Conservation (phyloP, 2,797 vertebrate species). For the Falco novaeseelandiae region DNA sequence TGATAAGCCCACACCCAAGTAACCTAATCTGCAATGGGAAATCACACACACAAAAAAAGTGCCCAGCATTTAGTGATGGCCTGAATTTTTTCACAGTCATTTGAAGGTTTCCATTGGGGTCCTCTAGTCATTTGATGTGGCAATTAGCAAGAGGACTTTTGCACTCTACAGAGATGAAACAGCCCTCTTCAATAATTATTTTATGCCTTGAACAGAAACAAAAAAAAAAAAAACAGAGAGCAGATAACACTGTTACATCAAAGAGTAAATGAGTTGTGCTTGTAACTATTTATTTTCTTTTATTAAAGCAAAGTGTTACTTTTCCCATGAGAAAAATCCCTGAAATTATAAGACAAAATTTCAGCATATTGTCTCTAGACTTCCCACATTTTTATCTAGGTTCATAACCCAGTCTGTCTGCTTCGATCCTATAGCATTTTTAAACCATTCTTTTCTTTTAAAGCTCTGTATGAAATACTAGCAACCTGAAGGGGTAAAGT, state of each 20-base stretch:
- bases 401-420: background rate
- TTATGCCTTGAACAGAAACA: conserved; percentile 80
- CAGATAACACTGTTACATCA: conserved; percentile 83
- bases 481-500: conserved; percentile 10
- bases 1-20: conserved; percentile 75
- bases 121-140: conserved; percentile 89
- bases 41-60: conserved; percentile 56
- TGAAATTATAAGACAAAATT: conserved; percentile 50
- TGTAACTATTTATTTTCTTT: conserved; percentile 73
- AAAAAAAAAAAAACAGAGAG: conserved; percentile 72
- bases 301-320: conserved; percentile 79
- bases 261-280: conserved; percentile 76
- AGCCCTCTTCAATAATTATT: conserved; percentile 87
- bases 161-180: conserved; percentile 79
- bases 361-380: background rate
- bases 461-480: conserved; percentile 44
- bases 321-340: conserved; percentile 87
- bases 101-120: conserved; percentile 80
- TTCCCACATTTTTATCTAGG: conserved; percentile 27
- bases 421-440: conserved; percentile 20
- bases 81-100: conserved; percentile 78
- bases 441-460: background rate
- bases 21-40: conserved; percentile 81
- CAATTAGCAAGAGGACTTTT: conserved; percentile 89
- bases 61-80: conserved; percentile 71